These are phyloP conservation scores for Danaus plexippus DNA, from an alignment of 1,140 invertebrate species.

Conservation along the genomic window DNA sequence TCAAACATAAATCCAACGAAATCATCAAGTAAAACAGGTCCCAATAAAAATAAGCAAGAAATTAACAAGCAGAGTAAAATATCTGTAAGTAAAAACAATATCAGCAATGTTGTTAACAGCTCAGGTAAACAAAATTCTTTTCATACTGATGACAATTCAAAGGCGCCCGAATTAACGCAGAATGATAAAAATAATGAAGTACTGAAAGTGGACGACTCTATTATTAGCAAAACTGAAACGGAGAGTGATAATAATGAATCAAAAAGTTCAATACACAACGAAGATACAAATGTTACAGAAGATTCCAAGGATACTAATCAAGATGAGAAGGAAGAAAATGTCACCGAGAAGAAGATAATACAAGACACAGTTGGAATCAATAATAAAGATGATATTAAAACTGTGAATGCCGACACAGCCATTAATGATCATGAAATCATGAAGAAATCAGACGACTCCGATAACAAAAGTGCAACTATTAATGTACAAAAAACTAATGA, in stretches of 20 bases:
- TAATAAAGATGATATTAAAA: too few species aligned
- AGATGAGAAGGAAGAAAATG: too few species aligned
- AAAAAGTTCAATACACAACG: slow-evolving; percentile 1
- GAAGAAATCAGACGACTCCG: too few species aligned
- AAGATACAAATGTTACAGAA: not conserved
- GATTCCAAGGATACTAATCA: slow-evolving; percentile 2
- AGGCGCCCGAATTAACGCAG: not conserved
- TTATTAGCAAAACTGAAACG: not conserved
- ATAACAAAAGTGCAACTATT: too few species aligned
- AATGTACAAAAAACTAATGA: too few species aligned
- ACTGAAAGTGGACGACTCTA: not conserved
- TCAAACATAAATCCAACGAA: slow-evolving; percentile 2
- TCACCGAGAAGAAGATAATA: too few species aligned
- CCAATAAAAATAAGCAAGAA: slow-evolving; percentile 19
- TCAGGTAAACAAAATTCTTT: not conserved
- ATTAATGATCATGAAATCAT: too few species aligned
- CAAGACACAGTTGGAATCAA: too few species aligned
- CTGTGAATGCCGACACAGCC: too few species aligned
- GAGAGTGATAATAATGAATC: slow-evolving; percentile 6
- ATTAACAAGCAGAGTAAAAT: slow-evolving; percentile 6
- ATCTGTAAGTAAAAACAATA: slow-evolving; percentile 3
- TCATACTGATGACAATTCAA: not conserved
- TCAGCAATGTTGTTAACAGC: not conserved
- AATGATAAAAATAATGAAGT: slow-evolving; percentile 1
- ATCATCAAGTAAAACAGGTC: slow-evolving; percentile 15